Conservation (phyloP, 2,113 vertebrate species). For the Hippopotamus amphibius region DNA sequence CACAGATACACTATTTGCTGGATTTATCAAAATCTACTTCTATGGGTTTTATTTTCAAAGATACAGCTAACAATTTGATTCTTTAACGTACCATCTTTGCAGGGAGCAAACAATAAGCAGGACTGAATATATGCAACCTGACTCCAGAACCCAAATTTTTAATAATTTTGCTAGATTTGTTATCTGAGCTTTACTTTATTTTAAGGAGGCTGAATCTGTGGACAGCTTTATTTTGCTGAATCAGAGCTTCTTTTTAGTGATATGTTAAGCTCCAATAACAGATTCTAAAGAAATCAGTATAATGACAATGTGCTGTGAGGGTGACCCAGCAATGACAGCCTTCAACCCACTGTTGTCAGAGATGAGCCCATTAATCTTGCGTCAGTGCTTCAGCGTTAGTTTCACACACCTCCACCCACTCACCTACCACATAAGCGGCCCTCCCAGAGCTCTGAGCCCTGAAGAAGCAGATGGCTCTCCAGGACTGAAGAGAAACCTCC, state of each 20-base stretch:
- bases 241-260: neutral
- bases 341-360: neutral
- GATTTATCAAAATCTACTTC: conserved; percentile 11
- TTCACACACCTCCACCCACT: neutral
- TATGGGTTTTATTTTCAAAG: neutral
- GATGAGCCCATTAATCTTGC: neutral
- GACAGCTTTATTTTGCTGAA: neutral
- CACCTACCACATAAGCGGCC: neutral
- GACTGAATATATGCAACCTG: neutral
- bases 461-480: neutral
- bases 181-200: neutral
- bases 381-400: neutral
- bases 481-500: neutral
- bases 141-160: neutral
- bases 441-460: neutral
- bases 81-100: neutral
- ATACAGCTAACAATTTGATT: neutral
- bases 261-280: neutral
- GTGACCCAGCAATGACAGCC: neutral
- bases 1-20: neutral
- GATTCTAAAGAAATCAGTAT: neutral
- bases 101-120: neutral
- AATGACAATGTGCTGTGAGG: neutral
- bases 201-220: neutral
- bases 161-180: neutral